Evolutionary conservation across 2,113 vertebrate genomes (phyloP).

Genomic region (Lophura nycthemera): DNA sequence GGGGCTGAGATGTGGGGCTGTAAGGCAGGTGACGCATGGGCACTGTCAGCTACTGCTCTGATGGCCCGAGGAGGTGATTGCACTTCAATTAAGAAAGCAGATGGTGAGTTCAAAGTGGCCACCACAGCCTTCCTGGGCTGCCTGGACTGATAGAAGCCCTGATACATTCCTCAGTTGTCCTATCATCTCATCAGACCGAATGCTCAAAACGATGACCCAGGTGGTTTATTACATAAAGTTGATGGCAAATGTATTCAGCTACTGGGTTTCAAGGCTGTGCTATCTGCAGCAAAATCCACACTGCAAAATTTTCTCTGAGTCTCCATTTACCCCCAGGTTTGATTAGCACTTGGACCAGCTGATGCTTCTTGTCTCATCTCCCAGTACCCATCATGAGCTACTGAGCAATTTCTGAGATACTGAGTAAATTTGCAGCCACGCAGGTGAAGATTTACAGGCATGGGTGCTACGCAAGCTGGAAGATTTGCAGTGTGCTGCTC

Average conservation of each 20-base stretch:
- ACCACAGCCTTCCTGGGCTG: neutral
- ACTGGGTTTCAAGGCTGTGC: neutral
- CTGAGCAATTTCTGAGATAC: neutral
- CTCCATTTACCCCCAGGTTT: neutral
- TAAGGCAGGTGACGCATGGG: neutral
- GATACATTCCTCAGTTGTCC: neutral
- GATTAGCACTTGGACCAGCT: rapidly evolving
- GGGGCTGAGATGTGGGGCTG: neutral
- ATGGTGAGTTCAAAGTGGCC: rapidly evolving
- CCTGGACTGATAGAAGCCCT: neutral
- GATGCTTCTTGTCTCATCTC: neutral
- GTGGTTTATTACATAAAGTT: neutral
- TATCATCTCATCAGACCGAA: neutral
- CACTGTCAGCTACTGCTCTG: neutral
- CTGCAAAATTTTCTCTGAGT: neutral
- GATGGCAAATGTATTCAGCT: neutral
- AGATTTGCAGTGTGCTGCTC: neutral
- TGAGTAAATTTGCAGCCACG: neutral
- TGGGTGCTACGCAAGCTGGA: neutral
- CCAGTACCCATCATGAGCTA: neutral
- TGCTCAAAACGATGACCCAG: neutral
- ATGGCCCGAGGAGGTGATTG: neutral
- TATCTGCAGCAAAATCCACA: neutral
- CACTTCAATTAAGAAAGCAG: rapidly evolving
- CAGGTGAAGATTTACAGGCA: neutral